Conservation (phyloP, 2,113 vertebrate genomes). For the Myrmecophaga tridactyla region DNA sequence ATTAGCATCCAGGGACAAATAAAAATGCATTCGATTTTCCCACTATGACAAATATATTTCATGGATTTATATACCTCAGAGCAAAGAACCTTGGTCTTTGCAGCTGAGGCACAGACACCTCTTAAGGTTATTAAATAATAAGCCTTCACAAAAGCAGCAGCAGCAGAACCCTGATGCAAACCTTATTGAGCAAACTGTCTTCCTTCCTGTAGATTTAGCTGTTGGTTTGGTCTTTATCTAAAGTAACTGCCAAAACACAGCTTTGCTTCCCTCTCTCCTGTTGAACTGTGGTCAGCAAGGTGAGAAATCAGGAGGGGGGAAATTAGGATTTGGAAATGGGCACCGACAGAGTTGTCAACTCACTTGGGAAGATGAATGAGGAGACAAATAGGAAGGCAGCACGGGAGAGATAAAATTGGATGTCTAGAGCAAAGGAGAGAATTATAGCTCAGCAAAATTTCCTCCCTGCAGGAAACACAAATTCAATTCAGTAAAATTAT, state of each 20-base stretch:
- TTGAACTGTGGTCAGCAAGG: constrained; percentile 36
- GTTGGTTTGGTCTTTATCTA: background rate
- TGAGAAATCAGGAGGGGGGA: background rate
- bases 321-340: constrained; percentile 11
- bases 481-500: background rate
- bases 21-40: background rate
- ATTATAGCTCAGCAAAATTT: background rate
- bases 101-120: background rate
- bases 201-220: background rate
- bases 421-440: background rate
- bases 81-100: background rate
- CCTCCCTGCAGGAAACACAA: background rate
- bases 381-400: background rate
- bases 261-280: background rate
- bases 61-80: constrained; percentile 15
- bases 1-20: background rate
- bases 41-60: background rate
- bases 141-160: background rate
- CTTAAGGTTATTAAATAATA: background rate
- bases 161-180: background rate
- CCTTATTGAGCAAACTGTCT: background rate
- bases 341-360: background rate
- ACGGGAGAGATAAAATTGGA: background rate
- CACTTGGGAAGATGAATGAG: constrained; percentile 51
- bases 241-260: background rate